Evolutionary conservation across 2,888 invertebrate genomes (phyloP).

Genomic region (Drosophila prolongata): DNA sequence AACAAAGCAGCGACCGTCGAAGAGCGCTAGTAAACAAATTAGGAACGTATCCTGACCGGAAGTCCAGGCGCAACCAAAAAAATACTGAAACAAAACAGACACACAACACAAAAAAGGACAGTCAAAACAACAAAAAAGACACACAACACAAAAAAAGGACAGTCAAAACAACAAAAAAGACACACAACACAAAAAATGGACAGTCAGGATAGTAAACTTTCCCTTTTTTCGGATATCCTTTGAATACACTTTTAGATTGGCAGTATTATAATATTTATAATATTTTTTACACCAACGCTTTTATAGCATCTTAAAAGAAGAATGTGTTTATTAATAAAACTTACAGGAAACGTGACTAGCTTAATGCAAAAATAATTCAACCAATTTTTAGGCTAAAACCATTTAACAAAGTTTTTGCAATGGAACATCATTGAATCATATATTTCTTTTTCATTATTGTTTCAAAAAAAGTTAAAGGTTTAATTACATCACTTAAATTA

Average conservation of each 20-base stretch:
- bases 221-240: conserved; percentile 44
- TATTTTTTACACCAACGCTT: no score
- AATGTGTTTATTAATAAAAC: no score
- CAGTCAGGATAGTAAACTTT: conserved; percentile 55
- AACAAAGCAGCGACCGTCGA: conserved; percentile 19
- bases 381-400: no score
- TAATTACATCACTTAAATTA: no score
- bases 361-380: no score
- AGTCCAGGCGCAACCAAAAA: conserved; percentile 62
- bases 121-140: conserved; percentile 25
- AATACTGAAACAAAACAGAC: conserved; percentile 35
- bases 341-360: no score
- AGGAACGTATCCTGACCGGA: conserved; percentile 78
- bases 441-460: no score
- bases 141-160: conserved; percentile 35
- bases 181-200: conserved; percentile 34
- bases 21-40: conserved; percentile 72
- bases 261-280: background rate
- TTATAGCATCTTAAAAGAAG: no score
- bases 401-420: no score
- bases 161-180: conserved; percentile 36
- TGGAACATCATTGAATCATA: no score
- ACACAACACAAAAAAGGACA: conserved; percentile 29
- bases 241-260: conserved; percentile 7
- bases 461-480: no score